Conservation (phyloP, 2,888 invertebrate genomes). For the Meloe dianella region DNA sequence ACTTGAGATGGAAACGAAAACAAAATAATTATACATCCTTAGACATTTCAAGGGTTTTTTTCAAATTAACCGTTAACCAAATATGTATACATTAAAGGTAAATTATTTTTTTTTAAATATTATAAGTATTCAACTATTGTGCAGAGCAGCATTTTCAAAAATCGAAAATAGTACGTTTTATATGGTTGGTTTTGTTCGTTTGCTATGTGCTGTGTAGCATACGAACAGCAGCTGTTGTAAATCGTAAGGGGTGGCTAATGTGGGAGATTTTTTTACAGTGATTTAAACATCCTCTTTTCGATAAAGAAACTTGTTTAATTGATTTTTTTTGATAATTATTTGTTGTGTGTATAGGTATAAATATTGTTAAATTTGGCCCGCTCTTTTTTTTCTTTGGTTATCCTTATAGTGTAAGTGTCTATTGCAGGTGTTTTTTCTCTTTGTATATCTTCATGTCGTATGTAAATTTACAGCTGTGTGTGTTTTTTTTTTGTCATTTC, state of each 20-base stretch:
- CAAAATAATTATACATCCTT: not conserved
- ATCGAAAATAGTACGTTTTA: not conserved
- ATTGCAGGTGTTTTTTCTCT: conserved; percentile 12
- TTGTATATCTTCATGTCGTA: not conserved
- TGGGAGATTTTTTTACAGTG: not conserved
- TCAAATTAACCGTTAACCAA: not conserved
- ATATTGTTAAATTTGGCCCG: not conserved
- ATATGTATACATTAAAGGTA: not conserved
- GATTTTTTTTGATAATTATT: not conserved
- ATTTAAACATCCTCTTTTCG: not conserved
- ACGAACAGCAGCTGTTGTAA: conserved; percentile 3
- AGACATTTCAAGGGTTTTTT: not conserved
- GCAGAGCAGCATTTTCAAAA: not conserved
- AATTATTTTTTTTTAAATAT: too few species aligned
- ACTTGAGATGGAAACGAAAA: not conserved
- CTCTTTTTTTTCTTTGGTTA: not conserved
- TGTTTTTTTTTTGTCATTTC: not conserved
- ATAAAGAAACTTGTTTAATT: not conserved
- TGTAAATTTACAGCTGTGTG: conserved; percentile 15
- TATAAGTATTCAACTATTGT: too few species aligned
- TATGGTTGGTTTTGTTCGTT: not conserved
- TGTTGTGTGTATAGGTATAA: too few species aligned
- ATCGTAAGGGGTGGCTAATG: conserved; percentile 6
- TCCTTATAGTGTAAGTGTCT: not conserved
- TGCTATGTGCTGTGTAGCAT: too few species aligned